Evolutionary conservation across 2,113 vertebrate genomes (phyloP).

Genomic region (Laticauda laticaudata): DNA sequence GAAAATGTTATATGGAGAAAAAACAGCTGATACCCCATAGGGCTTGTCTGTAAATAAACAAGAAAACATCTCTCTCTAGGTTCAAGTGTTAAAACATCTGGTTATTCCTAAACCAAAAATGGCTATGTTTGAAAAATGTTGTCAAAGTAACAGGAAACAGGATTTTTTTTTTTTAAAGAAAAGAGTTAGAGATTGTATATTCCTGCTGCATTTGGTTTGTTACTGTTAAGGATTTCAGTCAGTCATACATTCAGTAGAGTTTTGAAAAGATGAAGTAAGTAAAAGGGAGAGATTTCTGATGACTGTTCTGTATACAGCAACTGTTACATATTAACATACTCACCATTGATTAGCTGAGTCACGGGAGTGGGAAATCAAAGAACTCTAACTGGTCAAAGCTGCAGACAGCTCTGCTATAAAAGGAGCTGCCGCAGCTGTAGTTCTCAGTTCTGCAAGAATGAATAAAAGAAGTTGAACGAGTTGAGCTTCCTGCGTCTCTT

Average conservation of each 20-base stretch:
- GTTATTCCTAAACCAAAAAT: not conserved
- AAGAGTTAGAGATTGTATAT: not conserved
- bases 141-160: not conserved
- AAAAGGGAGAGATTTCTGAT: not conserved
- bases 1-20: not conserved
- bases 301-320: not conserved
- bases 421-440: too few species aligned
- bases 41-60: not conserved
- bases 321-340: too few species aligned
- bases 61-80: not conserved
- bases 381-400: too few species aligned
- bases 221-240: not conserved
- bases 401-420: too few species aligned
- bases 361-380: too few species aligned
- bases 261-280: not conserved
- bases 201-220: not conserved
- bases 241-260: not conserved
- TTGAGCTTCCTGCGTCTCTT: too few species aligned
- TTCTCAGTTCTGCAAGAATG: too few species aligned
- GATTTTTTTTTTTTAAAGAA: not conserved
- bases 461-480: too few species aligned
- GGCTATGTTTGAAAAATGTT: not conserved
- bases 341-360: too few species aligned
- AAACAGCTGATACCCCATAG: not conserved
- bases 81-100: not conserved